Evolutionary conservation across 37 sponge, comb jelly and placozoan genomes (phyloP), one percentile per base, ranked within the genome.

Genomic region (Hexactinellida sp.): DNA sequence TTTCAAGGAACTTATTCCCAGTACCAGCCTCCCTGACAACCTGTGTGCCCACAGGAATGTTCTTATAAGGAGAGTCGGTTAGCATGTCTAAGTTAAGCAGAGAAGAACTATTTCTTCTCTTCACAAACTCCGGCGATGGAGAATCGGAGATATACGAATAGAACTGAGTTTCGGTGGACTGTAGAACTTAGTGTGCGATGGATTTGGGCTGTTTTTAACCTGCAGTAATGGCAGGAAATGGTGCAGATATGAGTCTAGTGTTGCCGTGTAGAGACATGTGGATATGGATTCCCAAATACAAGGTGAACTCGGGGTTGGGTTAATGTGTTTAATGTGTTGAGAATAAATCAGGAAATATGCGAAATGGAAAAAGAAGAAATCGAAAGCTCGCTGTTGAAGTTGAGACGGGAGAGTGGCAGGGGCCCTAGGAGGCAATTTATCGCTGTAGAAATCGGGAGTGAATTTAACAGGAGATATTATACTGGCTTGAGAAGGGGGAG

Each of bases 341-440:
- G 76, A 63, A 23, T 63, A 63, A 21, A 63, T 63, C 3, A 63
- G 34, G 76, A 63, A 63, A n/a, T 63, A 63, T 7, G 76, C 76
- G 34, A 63, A 63, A n/a, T 63, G 76, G 76, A 63, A 63, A n/a
- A 63, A 63, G 76, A 63, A 63, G 30, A 63, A 63, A n/a, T 63
- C 76, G 34, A 32, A 63, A 63, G 76, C 76, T 10, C 76, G 25
- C 34, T 21, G 34, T 23, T 63, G 25, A 25, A 63, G 76, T 28
- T n/a, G 76, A 3, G 76, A 63, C 3, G 76, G 76, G 76, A 63
- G 76, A 63, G 76, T 63, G 34, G 1, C 28, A 32, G 76, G 76
- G 13, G 76, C 1, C 5, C 3, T 32, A 7, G 25, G 30, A 25
- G 76, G 76, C 19, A 63, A 1, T 28, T 63, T 63, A 23, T 63